Base-by-base conservation (phyloP, 2,888 invertebrate species). In the Drosophila fungiperda region DNA sequence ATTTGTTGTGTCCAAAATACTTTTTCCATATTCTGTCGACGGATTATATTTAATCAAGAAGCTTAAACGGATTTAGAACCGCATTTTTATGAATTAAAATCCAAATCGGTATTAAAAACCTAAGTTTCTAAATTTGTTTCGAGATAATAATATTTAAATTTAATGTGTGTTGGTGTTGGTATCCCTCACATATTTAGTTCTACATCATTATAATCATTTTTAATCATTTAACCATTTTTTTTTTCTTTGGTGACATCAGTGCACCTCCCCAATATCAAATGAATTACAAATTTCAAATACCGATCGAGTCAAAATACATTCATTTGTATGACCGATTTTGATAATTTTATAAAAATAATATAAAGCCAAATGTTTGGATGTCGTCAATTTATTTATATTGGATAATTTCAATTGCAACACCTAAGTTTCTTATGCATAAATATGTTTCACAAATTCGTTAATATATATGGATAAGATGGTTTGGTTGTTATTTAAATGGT, bases 341-440 rank as follows among this genome's bases (percentile, higher is more conserved):
- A 12, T 12, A 2, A 17, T 17, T 36, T 36, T 35, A 35, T 23
- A 32, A n/a, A 8, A 42, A n/a, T 8, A 20, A 45, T 20, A 45
- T 12, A 45, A 45, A 20, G 15, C 0, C 1, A 45, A 45, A 6
- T 36, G 12, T 62, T 50, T 58, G 9, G 20, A 38, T 45, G 9
- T 57, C 40, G 32, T 53, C 17, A 35, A 29, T 73, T 73, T 73
- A 68, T 64, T 78, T 60, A 35, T 15, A 33, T 33, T 20, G 33
- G 9, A 32, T 48, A 48, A 23, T 36, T 54, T 11, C 6, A 54
- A 23, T 17, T 32, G 7, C 33, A 55, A 54, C 54, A 15, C n/a
- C n/a, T 29, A 38, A 40, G 6, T 29, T 29, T 29, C 26, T 17
- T 40, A 49, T 26, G n/a, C n/a, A 12, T 59, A 33, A 29, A 26